Percentiles rank a stretch among this genome's conserved stretches.
Conservation (phyloP, 2,888 invertebrate species). For the Ectobius pallidus region DNA sequence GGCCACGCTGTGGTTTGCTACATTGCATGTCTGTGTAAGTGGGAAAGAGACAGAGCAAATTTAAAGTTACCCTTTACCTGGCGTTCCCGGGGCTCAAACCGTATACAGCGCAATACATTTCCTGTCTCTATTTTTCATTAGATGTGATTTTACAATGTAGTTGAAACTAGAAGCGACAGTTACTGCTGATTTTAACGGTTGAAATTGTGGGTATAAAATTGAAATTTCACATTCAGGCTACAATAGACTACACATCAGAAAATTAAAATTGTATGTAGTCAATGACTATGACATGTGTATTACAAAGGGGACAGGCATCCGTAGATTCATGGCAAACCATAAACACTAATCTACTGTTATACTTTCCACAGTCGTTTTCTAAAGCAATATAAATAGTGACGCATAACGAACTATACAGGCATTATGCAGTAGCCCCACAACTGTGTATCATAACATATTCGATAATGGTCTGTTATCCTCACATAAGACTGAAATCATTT, state of each 20-base stretch:
- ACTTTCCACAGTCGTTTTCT: too few relatives aligned
- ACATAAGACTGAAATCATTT: too few relatives aligned
- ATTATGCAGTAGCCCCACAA: too few relatives aligned
- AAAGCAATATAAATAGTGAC: too few relatives aligned
- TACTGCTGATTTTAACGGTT: constrained; percentile 1
- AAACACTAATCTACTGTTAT: too few relatives aligned
- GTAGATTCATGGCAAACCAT: too few relatives aligned
- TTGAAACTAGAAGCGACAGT: neutral
- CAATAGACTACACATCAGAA: neutral
- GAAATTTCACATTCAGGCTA: neutral
- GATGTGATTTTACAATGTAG: constrained; percentile 21
- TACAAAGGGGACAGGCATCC: too few relatives aligned
- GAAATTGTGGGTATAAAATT: constrained; percentile 11
- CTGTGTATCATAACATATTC: too few relatives aligned
- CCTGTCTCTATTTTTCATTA: constrained; percentile 23
- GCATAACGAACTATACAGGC: too few relatives aligned
- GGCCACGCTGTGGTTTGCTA: neutral
- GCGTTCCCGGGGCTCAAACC: constrained; percentile 24
- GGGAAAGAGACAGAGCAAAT: neutral
- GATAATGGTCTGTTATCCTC: too few relatives aligned
- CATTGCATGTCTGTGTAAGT: neutral
- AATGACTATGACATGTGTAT: constrained; percentile 14
- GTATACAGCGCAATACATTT: constrained; percentile 9
- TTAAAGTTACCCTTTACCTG: too few relatives aligned
- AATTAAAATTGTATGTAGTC: neutral